Base-by-base conservation (phyloP, 2,797 vertebrate species). In the Cossypha heuglini region DNA sequence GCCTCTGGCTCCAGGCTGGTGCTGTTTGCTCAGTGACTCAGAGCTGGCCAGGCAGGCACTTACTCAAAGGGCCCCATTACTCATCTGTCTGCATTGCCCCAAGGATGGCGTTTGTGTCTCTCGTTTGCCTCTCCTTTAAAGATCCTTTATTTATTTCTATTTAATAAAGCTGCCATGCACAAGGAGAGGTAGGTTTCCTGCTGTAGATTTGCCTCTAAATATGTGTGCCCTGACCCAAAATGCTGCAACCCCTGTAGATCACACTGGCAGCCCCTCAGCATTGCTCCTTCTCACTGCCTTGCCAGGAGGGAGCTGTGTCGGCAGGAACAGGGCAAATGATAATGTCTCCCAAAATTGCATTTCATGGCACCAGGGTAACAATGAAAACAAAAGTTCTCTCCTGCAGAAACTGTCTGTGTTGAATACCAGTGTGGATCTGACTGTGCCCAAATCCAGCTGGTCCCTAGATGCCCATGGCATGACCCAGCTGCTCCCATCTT, bases 21-120 rank as follows among this genome's bases (percentile, higher is more conserved):
- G 90, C 84, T 96, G 95, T 95, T 96, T 96, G 88, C 77, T 94
- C 82, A 95, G 91, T 97, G 97, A 97, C 81, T 97, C 96, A 96
- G 90, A 96, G 84, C 92, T 97, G 94, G 92, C 84, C 52, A 15
- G 80, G 79, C 86, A 93, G 73, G 84, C 90, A 87, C 78, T 94
- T 95, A 94, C 79, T 92, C 79, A 94, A 91, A 96, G 79, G 64
- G 74, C 57, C 77, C 93, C 90, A 95, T 97, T 97, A 96, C 95
- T 97, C 96, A 97, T 95, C 88, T 9, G 66, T 96, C 94, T 95
- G 74, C 69, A 10, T 38, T 75, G 88, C 88, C 95, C 88, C 91
- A 76, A 92, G 93, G 77, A 96, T 95, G 93, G 79, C 69, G 86
- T 71, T 87, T 86, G 68, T 64, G 80, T 88, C 81, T 95, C 90